Conservation (phyloP, 2,888 invertebrate genomes). For the Leptinotarsa haldemani region DNA sequence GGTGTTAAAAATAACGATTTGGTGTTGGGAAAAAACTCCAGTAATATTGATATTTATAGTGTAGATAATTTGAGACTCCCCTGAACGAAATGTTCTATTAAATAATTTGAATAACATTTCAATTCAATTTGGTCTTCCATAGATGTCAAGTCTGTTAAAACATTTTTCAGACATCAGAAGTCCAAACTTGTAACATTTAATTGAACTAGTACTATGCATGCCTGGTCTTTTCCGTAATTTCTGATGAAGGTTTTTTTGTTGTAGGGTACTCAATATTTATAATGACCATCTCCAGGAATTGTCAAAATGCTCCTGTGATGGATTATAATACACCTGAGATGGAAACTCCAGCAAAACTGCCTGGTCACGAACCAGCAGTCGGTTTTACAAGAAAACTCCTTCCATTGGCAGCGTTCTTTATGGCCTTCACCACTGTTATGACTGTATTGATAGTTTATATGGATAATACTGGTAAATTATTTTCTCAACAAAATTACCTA, state of each 20-base stretch:
- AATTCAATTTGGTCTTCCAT: too few species aligned
- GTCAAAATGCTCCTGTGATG: slow-evolving; percentile 40
- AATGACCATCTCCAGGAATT: slow-evolving; percentile 45
- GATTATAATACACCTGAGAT: slow-evolving; percentile 46
- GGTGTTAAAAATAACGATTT: too few species aligned
- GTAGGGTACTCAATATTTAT: slow-evolving; percentile 22
- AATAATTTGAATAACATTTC: too few species aligned
- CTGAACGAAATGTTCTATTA: too few species aligned
- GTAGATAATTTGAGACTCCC: too few species aligned
- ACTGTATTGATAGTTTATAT: slow-evolving; percentile 82
- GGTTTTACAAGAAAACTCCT: slow-evolving; percentile 49
- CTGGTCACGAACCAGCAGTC: slow-evolving; percentile 32
- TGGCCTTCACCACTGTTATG: slow-evolving; percentile 85
- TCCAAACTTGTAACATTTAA: too few species aligned
- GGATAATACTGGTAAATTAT: slow-evolving; percentile 78
- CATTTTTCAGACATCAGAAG: too few species aligned
- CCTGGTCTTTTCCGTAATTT: not conserved
- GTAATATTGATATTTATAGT: too few species aligned
- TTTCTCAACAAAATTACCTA: not conserved
- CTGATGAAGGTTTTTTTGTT: not conserved
- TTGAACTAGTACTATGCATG: not conserved
- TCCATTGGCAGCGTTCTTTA: slow-evolving; percentile 79
- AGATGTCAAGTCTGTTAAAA: too few species aligned
- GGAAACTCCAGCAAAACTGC: slow-evolving; percentile 54
- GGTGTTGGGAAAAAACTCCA: too few species aligned